Percentiles rank a stretch among this genome's conserved stretches.
Evolutionary conservation across 1,140 invertebrate genomes (phyloP).

Genomic region (Neelides sp.): DNA sequence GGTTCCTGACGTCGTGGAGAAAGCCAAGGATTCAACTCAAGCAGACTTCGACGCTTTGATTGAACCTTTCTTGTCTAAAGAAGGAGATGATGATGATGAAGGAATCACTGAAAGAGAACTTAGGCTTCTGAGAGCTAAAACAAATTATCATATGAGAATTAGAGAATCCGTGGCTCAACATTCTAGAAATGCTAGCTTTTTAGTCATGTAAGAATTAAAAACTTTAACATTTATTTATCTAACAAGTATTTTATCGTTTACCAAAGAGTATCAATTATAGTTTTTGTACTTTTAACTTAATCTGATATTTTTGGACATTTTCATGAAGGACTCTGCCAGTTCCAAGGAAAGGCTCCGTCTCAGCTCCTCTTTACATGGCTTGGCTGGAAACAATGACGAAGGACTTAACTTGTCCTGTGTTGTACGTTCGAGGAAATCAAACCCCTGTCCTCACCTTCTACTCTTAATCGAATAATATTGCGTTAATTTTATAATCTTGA

Average conservation of each 20-base stretch:
- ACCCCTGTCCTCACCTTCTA: conserved; percentile 49
- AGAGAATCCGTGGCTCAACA: conserved; percentile 74
- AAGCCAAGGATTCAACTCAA: conserved; percentile 52
- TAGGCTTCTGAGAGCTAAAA: conserved; percentile 73
- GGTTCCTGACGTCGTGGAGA: conserved; percentile 69
- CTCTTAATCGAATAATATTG: conserved; percentile 37
- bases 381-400: conserved; percentile 47
- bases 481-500: no score
- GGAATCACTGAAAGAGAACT: conserved; percentile 69
- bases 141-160: conserved; percentile 77
- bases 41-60: conserved; percentile 32
- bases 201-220: conserved; percentile 88
- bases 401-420: conserved; percentile 46
- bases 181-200: conserved; percentile 68
- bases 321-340: conserved; percentile 43
- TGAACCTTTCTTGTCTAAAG: conserved; percentile 13
- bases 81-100: conserved; percentile 16
- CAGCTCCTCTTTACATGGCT: conserved; percentile 46
- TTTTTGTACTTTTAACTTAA: conserved; percentile 27
- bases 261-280: no score
- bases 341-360: conserved; percentile 41
- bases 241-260: not conserved
- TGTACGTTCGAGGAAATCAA: conserved; percentile 49
- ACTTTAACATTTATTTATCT: no score
- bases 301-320: conserved; percentile 1